Percentiles rank a stretch among this genome's conserved stretches.
Conservation (phyloP, 2,888 invertebrate genomes). For the Carterocephalus palaemon region DNA sequence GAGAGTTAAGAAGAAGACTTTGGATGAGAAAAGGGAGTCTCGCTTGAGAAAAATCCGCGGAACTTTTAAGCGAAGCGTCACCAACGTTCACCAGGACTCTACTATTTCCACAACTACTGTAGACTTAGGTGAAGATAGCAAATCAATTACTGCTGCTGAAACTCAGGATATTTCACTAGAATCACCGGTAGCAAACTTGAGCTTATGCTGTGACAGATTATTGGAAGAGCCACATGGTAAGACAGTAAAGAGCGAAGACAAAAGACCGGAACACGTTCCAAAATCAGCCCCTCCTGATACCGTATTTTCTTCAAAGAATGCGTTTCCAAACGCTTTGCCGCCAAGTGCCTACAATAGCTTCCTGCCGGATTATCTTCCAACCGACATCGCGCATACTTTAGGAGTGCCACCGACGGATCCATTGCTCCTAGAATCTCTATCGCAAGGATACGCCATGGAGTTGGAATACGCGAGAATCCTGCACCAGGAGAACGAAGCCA, state of each 20-base stretch:
- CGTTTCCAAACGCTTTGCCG: constrained; percentile 28
- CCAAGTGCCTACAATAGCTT: constrained; percentile 43
- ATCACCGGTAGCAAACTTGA: constrained; percentile 63
- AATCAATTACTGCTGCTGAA: constrained; percentile 19
- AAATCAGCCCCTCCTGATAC: constrained; percentile 31
- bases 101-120: constrained; percentile 79
- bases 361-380: constrained; percentile 60
- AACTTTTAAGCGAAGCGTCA: constrained; percentile 55
- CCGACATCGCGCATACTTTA: constrained; percentile 68
- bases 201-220: constrained; percentile 61
- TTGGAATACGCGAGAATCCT: constrained; percentile 84
- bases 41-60: constrained; percentile 70
- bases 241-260: constrained; percentile 35
- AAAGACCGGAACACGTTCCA: constrained; percentile 24
- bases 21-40: constrained; percentile 58
- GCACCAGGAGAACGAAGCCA: constrained; percentile 84
- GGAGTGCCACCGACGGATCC: constrained; percentile 72
- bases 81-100: constrained; percentile 70
- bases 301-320: constrained; percentile 18
- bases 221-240: constrained; percentile 45
- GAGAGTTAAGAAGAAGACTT: constrained; percentile 43
- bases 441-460: constrained; percentile 81
- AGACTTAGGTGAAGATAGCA: constrained; percentile 48
- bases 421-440: constrained; percentile 68
- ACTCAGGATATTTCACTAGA: constrained; percentile 32